Evolutionary conservation across 2,113 vertebrate genomes (phyloP).

Genomic region (Dicerorhinus sumatrensis): DNA sequence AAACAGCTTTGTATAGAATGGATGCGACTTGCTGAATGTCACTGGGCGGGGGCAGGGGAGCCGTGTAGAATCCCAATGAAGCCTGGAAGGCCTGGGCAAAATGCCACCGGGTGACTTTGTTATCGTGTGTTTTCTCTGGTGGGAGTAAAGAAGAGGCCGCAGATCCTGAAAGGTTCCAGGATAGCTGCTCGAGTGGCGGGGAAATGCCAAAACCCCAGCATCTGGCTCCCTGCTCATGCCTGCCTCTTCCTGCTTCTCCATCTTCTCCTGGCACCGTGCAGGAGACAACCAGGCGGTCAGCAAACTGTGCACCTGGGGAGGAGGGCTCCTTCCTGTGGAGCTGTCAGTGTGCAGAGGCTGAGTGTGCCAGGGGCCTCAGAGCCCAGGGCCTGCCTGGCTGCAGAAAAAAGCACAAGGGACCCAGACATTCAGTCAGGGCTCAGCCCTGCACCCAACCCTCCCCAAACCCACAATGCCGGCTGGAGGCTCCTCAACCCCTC

Average conservation of each 20-base stretch:
- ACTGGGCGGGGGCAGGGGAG: constrained; percentile 4
- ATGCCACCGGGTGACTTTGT: background rate
- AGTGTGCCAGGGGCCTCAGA: background rate
- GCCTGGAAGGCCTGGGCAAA: background rate
- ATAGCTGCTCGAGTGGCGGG: background rate
- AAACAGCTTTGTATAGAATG: constrained; percentile 53
- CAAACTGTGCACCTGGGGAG: background rate
- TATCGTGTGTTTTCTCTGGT: background rate
- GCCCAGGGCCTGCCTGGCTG: background rate
- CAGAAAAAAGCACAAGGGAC: background rate
- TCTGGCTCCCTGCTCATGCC: background rate
- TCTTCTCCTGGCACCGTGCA: background rate
- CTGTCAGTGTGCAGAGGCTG: background rate
- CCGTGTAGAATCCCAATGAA: background rate
- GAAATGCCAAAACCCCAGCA: background rate
- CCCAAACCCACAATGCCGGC: background rate
- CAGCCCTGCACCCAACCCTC: background rate
- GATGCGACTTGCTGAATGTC: constrained; percentile 50
- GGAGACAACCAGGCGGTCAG: background rate
- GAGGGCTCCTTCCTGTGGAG: background rate
- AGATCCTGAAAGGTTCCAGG: background rate
- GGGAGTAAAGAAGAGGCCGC: background rate
- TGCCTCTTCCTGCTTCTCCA: background rate
- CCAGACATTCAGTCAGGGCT: background rate
- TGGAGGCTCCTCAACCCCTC: too few relatives aligned